phyloP scores from a whole-genome alignment of 2,797 vertebrate species.

The Urocyon cinereoargenteus region DNA sequence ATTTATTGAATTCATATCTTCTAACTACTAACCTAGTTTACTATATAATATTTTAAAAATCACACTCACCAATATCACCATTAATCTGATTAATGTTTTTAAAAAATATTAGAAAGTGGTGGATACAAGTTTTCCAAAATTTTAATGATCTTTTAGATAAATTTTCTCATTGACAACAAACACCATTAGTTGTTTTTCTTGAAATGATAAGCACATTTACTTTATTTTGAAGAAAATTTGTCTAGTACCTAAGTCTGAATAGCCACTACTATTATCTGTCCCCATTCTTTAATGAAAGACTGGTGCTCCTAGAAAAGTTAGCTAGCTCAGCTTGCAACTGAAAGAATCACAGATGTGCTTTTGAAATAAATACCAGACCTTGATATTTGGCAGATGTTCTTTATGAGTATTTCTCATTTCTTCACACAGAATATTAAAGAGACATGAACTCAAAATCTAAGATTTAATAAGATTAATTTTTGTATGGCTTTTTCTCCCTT shows the following conservation, averaged over 20 bases:
- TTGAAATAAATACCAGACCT: neutral
- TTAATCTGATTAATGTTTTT: neutral
- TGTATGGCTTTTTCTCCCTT: neutral
- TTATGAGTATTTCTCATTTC: neutral
- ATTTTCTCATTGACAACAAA: neutral
- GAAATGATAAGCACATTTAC: neutral
- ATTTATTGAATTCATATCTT: neutral
- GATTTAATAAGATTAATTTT: neutral
- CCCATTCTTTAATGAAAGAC: neutral
- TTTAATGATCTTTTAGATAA: neutral
- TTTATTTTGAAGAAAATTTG: neutral
- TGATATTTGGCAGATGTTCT: neutral
- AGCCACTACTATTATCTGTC: neutral
- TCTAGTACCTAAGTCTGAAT: neutral
- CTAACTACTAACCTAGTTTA: neutral
- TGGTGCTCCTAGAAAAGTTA: neutral
- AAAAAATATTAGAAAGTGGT: neutral
- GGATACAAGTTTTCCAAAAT: neutral
- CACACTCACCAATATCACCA: neutral
- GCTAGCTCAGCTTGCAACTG: neutral
- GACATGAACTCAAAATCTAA: neutral
- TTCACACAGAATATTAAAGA: neutral
- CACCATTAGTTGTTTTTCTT: neutral
- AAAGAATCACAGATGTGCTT: neutral
- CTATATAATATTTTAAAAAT: neutral